A percentile compares a stretch with the other conserved stretches of the same genome.
These are phyloP conservation scores for Calycopis cecrops DNA, from an alignment of 1,140 invertebrate species.

Conservation along the genomic window DNA sequence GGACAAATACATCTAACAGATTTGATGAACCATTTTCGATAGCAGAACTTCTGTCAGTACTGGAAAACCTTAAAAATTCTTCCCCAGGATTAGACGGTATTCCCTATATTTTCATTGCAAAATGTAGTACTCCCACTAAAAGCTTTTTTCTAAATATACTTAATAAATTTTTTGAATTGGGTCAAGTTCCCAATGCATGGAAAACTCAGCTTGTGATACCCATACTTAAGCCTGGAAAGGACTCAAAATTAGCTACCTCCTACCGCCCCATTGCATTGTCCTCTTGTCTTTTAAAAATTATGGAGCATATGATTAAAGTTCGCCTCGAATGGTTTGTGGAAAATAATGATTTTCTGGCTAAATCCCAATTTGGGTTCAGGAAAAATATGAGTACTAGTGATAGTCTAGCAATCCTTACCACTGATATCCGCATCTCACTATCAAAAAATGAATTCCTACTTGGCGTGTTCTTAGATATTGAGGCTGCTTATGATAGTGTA, in stretches of 20 bases:
- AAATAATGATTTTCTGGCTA: not conserved
- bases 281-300: not conserved
- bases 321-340: not conserved
- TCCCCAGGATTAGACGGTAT: too few species aligned
- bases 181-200: too few species aligned
- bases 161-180: too few species aligned
- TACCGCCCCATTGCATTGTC: conserved; percentile 2
- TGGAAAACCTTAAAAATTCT: too few species aligned
- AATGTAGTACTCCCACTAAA: too few species aligned
- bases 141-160: too few species aligned
- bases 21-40: too few species aligned
- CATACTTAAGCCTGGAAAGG: not conserved
- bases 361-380: too few species aligned
- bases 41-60: too few species aligned
- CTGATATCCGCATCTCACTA: not conserved
- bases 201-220: not conserved
- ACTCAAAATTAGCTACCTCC: not conserved
- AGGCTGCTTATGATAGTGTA: not conserved
- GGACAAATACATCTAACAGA: too few species aligned
- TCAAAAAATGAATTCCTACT: not conserved
- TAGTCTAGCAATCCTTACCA: not conserved
- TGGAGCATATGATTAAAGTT: not conserved
- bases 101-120: too few species aligned
- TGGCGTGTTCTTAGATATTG: not conserved
- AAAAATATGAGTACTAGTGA: not conserved